Base-by-base conservation (phyloP, 1,140 invertebrate genomes). In the Aphaenogaster rudis region DNA sequence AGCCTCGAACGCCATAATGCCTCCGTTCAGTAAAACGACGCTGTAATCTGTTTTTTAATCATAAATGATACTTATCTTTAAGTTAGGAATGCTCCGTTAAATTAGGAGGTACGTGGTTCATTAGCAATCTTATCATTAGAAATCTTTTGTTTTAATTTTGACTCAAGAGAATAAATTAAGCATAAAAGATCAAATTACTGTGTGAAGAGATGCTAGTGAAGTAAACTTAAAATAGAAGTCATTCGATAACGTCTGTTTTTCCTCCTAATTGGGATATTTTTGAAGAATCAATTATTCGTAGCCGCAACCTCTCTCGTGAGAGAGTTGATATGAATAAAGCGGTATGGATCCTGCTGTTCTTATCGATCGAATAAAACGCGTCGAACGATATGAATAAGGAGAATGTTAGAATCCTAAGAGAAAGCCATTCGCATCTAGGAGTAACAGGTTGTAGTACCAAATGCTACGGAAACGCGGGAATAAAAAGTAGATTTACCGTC, bases 351-450 rank as follows among this genome's bases (percentile, higher is more conserved):
- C 17, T 17, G 1, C 0, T 8, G 42, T 33, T 84, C 28, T 39
- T 17, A 48, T 21, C 15, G 63, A 42, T 39, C 78, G 36, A 42
- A n/a, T 4, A 13, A 50, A 48, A 54, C n/a, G 17, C 15, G 11
- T 45, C 28, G 52, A 67, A 33, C 48, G 48, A 61, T 74, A 74
- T 81, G 79, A 81, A 67, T 71, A 71, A 71, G 36, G 28, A 64
- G 59, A 79, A 71, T 28, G 78, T 69, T 80, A 54, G 63, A 52
- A 54, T 52, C 33, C 63, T 80, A 69, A 57, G 82, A 48, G 84
- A 67, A 86, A 88, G 50, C 50, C 63, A 86, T 67, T 86, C 84
- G 86, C 71, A 61, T 66, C 81, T 89, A 89, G 87, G 84, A 88
- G 88, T 84, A 89, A 86, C 88, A 84, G 86, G 89, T 87, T 86